Evolutionary conservation across 2,113 vertebrate genomes (phyloP).

Genomic region (Sarotherodon lohbergeri): DNA sequence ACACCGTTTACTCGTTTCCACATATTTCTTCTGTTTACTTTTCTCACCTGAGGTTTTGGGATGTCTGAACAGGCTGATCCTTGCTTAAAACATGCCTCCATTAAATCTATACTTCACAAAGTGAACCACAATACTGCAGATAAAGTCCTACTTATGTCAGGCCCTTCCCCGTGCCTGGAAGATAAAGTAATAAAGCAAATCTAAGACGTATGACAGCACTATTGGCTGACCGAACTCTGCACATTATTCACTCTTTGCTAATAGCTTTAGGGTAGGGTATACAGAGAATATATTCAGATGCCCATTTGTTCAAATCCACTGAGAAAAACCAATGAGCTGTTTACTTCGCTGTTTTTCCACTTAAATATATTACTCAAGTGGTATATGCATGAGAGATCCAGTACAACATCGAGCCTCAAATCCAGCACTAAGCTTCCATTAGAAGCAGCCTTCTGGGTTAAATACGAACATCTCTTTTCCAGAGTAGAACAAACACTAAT

Average conservation of each 20-base stretch:
- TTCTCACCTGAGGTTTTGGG: neutral
- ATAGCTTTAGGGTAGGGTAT: neutral
- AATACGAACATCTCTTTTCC: neutral
- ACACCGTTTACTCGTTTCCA: neutral
- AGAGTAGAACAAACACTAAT: neutral
- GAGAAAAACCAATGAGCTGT: neutral
- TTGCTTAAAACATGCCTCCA: neutral
- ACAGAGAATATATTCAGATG: neutral
- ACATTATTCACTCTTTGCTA: neutral
- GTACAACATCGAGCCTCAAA: neutral
- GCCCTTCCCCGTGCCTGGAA: neutral
- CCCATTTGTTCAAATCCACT: neutral
- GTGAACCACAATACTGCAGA: neutral
- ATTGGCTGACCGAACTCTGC: neutral
- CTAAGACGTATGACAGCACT: neutral
- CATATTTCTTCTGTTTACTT: neutral
- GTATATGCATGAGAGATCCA: neutral
- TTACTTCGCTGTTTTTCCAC: neutral
- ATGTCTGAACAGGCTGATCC: neutral
- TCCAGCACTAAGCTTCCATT: neutral
- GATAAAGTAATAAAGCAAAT: slow-evolving; percentile 1
- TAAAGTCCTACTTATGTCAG: neutral
- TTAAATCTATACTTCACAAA: neutral
- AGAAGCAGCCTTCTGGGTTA: neutral
- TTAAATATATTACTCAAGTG: neutral